These are phyloP conservation scores for Sphaerophoria taeniata DNA, from an alignment of 2,888 invertebrate species.

Conservation along the genomic window DNA sequence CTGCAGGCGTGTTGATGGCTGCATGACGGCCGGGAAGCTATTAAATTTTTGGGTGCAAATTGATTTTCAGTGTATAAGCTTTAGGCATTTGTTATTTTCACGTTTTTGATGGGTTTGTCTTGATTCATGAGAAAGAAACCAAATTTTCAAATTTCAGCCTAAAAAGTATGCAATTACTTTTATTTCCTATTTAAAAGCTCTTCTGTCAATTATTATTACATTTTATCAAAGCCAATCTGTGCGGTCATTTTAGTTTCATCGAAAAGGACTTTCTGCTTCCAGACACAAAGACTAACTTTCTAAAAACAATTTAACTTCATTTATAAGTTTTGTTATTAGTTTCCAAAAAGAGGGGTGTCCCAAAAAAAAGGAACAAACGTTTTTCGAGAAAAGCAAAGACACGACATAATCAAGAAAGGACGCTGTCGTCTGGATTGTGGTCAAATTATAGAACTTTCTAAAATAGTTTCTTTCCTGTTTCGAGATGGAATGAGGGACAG, in stretches of 20 bases:
- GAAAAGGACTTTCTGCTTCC: not conserved
- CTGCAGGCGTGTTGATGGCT: conserved; percentile 11
- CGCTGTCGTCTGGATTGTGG: conserved; percentile 62
- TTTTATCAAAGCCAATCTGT: not conserved
- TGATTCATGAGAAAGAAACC: conserved; percentile 20
- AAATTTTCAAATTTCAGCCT: not conserved
- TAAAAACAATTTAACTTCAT: conserved; percentile 67
- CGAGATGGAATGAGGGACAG: not conserved
- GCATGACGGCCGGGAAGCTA: conserved; percentile 3
- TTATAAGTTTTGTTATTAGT: conserved; percentile 71
- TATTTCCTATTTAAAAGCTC: too few relatives aligned
- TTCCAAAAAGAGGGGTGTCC: conserved; percentile 36
- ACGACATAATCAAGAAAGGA: conserved; percentile 8
- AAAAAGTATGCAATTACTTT: conserved; percentile 3
- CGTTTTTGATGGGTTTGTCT: conserved; percentile 5
- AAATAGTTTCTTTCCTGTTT: conserved; percentile 16
- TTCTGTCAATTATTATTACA: too few relatives aligned
- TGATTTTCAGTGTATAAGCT: conserved; percentile 64
- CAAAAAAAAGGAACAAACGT: not conserved
- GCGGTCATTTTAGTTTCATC: conserved; percentile 39
- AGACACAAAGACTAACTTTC: conserved; percentile 53
- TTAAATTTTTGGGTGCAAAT: conserved; percentile 54
- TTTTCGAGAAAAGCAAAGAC: not conserved
- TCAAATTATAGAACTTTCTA: conserved; percentile 35
- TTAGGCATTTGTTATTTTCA: conserved; percentile 54